Conservation (phyloP, 2,113 vertebrate genomes). For the Platichthys flesus region DNA sequence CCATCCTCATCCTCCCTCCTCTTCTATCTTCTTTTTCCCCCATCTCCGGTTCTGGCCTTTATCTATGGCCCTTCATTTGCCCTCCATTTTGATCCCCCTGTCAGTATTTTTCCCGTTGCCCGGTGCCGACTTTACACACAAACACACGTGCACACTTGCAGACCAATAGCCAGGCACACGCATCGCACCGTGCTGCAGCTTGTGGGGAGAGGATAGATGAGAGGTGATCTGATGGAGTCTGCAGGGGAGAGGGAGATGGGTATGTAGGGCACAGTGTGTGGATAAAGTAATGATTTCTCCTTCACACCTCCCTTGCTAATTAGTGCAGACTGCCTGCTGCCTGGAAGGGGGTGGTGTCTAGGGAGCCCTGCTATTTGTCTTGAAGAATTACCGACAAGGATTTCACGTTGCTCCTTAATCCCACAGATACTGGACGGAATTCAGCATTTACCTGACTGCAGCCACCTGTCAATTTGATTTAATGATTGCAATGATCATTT, state of each 20-base stretch:
- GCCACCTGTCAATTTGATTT: slow-evolving; percentile 70
- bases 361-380: slow-evolving; percentile 83
- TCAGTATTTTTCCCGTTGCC: slow-evolving; percentile 2
- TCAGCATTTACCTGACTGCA: slow-evolving; percentile 62
- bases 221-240: slow-evolving; percentile 57
- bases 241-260: slow-evolving; percentile 33
- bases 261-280: slow-evolving; percentile 76
- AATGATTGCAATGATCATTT: slow-evolving; percentile 76
- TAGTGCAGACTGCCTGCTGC: slow-evolving; percentile 78
- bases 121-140: slow-evolving; percentile 15
- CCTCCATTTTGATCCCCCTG: slow-evolving; percentile 45
- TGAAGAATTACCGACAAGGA: slow-evolving; percentile 80
- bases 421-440: slow-evolving; percentile 67
- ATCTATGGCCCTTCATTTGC: slow-evolving; percentile 23
- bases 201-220: slow-evolving; percentile 42
- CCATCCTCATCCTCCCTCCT: slow-evolving; percentile 30
- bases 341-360: slow-evolving; percentile 73
- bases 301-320: slow-evolving; percentile 84
- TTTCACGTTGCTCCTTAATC: slow-evolving; percentile 70
- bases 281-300: slow-evolving; percentile 84
- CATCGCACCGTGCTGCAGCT: slow-evolving; percentile 32
- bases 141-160: slow-evolving; percentile 14
- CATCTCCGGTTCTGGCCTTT: slow-evolving; percentile 11
- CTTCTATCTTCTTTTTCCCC: slow-evolving; percentile 6
- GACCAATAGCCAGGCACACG: slow-evolving; percentile 29